These are phyloP conservation scores for Sebastes taczanowskii DNA, from an alignment of 2,797 vertebrate genomes.

Conservation along the genomic window DNA sequence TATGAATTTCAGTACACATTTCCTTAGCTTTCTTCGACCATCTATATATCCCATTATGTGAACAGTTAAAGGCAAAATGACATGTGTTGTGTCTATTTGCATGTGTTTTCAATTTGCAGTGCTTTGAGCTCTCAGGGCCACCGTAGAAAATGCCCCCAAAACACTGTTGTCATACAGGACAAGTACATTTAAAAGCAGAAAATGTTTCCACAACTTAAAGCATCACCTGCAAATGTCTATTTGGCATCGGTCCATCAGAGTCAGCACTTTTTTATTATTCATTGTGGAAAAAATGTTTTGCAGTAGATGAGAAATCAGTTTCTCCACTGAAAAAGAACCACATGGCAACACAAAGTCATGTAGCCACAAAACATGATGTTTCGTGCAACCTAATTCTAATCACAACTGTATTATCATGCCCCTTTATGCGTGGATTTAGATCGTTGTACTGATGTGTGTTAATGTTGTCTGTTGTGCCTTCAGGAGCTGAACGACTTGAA, in stretches of 20 bases:
- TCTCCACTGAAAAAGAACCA: background rate
- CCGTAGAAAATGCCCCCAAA: background rate
- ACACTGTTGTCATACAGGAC: background rate
- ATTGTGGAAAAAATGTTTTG: background rate
- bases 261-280: background rate
- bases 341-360: background rate
- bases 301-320: background rate
- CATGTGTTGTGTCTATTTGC: background rate
- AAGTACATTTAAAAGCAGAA: background rate
- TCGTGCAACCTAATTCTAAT: background rate
- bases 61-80: background rate
- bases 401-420: background rate
- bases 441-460: background rate
- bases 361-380: background rate
- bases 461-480: conserved; percentile 13
- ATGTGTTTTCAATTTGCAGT: background rate
- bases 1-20: background rate
- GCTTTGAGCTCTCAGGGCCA: background rate
- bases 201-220: background rate
- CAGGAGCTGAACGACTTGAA: conserved; percentile 94
- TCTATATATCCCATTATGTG: background rate
- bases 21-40: background rate
- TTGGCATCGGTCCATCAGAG: background rate
- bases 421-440: background rate
- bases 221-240: background rate